Evolutionary conservation across 2,888 invertebrate species (phyloP).

Genomic region (Dynastes hyllus): DNA sequence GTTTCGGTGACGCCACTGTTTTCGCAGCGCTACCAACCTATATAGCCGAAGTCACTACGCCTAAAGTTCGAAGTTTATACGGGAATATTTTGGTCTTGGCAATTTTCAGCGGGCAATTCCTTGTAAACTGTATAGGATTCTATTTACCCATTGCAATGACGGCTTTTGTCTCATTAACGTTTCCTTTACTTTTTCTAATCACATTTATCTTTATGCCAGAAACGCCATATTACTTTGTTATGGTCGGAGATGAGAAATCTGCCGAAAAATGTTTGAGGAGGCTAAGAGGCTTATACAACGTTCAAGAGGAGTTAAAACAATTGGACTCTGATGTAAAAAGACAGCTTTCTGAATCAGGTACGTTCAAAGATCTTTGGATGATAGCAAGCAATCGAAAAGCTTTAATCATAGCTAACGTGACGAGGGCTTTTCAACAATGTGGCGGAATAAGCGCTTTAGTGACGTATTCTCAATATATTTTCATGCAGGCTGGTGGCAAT

Average conservation of each 20-base stretch:
- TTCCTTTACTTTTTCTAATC: constrained; percentile 75
- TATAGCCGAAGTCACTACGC: constrained; percentile 64
- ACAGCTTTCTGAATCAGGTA: constrained; percentile 63
- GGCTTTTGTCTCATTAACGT: constrained; percentile 74
- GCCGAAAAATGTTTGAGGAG: constrained; percentile 60
- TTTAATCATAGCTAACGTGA: constrained; percentile 59
- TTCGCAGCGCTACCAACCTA: constrained; percentile 63
- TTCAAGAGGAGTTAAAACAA: constrained; percentile 60
- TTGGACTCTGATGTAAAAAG: constrained; percentile 61
- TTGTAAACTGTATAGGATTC: constrained; percentile 73
- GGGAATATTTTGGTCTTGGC: constrained; percentile 62
- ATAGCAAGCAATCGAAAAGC: constrained; percentile 63
- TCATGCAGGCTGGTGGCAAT: constrained; percentile 64
- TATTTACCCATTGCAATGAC: constrained; percentile 73
- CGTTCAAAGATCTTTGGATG: constrained; percentile 61
- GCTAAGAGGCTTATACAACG: constrained; percentile 58
- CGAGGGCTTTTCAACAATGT: constrained; percentile 63
- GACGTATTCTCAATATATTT: constrained; percentile 64
- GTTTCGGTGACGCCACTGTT: constrained; percentile 62
- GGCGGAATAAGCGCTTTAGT: constrained; percentile 62
- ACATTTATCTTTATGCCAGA: constrained; percentile 70
- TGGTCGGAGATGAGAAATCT: constrained; percentile 58
- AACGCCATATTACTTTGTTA: constrained; percentile 64
- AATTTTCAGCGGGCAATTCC: constrained; percentile 62
- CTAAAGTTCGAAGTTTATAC: constrained; percentile 63